Conservation (phyloP, 2,797 vertebrate genomes). For the Sebastolobus altivelis region DNA sequence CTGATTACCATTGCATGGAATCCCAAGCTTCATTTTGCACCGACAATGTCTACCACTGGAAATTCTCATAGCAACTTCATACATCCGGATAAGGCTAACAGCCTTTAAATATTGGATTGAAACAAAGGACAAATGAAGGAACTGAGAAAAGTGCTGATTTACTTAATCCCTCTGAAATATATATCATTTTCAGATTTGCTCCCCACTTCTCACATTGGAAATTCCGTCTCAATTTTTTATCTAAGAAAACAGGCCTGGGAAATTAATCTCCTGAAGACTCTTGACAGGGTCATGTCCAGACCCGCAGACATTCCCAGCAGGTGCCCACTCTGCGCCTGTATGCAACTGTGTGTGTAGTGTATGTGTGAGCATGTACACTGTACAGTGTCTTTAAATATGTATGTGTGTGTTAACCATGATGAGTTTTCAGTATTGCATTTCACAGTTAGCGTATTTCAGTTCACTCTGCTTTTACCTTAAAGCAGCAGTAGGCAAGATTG, state of each 20-base stretch:
- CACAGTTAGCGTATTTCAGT: slow-evolving; percentile 17
- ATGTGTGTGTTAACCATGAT: slow-evolving; percentile 21
- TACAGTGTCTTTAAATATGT: slow-evolving; percentile 43
- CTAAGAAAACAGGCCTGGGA: slow-evolving; percentile 77
- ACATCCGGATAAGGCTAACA: slow-evolving; percentile 51
- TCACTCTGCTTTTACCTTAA: slow-evolving; percentile 2
- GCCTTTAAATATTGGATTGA: slow-evolving; percentile 59
- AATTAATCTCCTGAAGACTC: slow-evolving; percentile 81
- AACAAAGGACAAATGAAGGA: slow-evolving; percentile 78
- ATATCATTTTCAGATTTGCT: slow-evolving; percentile 75
- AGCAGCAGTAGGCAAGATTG: too few species aligned
- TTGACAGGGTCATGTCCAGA: slow-evolving; percentile 78
- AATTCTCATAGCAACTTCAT: slow-evolving; percentile 50
- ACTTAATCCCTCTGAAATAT: slow-evolving; percentile 80
- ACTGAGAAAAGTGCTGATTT: slow-evolving; percentile 75
- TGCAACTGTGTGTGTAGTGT: slow-evolving; percentile 15
- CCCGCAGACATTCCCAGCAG: slow-evolving; percentile 75
- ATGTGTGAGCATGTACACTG: slow-evolving; percentile 23
- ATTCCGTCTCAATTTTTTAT: slow-evolving; percentile 75
- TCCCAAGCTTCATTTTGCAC: slow-evolving; percentile 67
- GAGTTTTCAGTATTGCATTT: slow-evolving; percentile 24
- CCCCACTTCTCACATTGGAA: slow-evolving; percentile 59
- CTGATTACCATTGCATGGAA: slow-evolving; percentile 74
- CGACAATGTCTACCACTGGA: slow-evolving; percentile 45
- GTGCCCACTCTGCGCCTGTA: slow-evolving; percentile 52